Percentiles rank a stretch among this genome's conserved stretches.
phyloP scores from a whole-genome alignment of 2,888 invertebrate species.

The Cylindroiulus punctatus region DNA sequence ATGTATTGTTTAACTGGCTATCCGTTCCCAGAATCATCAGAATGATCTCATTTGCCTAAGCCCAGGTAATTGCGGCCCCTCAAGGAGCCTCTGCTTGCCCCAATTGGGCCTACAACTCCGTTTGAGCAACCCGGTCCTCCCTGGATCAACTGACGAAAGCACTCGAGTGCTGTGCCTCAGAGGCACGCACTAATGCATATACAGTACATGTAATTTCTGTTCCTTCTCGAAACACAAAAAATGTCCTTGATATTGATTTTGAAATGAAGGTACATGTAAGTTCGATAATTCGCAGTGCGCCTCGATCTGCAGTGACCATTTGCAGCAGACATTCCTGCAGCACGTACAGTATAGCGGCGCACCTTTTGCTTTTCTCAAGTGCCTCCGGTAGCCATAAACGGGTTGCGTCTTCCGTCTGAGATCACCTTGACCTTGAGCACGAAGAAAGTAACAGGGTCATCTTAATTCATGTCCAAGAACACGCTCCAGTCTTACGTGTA shows the following conservation, averaged over 20 bases:
- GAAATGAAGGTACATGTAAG: neutral
- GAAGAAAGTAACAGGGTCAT: neutral
- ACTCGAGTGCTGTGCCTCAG: too few relatives aligned
- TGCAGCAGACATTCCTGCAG: neutral
- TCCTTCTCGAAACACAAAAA: too few relatives aligned
- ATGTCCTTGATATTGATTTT: neutral
- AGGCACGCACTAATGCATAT: too few relatives aligned
- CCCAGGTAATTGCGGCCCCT: too few relatives aligned
- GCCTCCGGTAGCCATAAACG: conserved; percentile 32
- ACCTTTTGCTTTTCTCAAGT: neutral
- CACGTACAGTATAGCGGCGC: neutral
- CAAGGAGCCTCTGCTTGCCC: too few relatives aligned
- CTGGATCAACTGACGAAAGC: too few relatives aligned
- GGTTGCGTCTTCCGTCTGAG: conserved; percentile 7
- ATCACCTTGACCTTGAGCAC: conserved; percentile 13
- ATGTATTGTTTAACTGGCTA: too few relatives aligned
- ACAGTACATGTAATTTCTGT: too few relatives aligned
- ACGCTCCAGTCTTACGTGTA: neutral
- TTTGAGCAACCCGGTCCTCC: too few relatives aligned
- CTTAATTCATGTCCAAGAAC: conserved; percentile 4
- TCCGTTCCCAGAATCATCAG: too few relatives aligned
- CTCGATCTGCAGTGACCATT: neutral
- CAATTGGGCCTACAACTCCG: too few relatives aligned
- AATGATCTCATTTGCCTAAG: too few relatives aligned
- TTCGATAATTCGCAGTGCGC: neutral